Evolutionary conservation across 37 sponge, comb jelly and placozoan genomes (phyloP), one percentile per base, ranked within the genome.

Genomic region (Dysidea cf. avara): DNA sequence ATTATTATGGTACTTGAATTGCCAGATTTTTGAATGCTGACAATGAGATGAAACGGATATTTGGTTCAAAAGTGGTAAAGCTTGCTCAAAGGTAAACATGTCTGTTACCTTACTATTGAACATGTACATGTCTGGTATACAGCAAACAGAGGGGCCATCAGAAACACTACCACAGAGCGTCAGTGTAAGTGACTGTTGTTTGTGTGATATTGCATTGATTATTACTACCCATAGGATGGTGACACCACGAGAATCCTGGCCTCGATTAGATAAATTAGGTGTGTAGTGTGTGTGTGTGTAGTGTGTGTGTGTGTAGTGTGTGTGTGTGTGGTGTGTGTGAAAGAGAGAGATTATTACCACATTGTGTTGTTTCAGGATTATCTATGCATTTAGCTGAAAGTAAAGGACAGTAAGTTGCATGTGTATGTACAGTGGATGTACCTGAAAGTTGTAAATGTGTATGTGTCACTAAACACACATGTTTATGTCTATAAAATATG

Each of bases 11-110:
- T 58, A 22, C 60, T 26, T n/a, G 3, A 17, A 20, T 21, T 47
- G 31, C n/a, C 58, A 76, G 71, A 21, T 90, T 66, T 32, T 64
- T 96, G 64, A 96, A 80, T 83, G 81, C 86, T 69, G 87, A 96
- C 1, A 89, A 82, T 76, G 96, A 96, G 56, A 83, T 96, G 84
- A 66, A 81, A 72, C 69, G 91, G 68, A 92, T 92, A 71, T 96
- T 96, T 92, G 96, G 96, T 1, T 83, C 95, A 24, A 76, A 75
- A 61, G 94, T 82, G 22, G 90, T 89, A 25, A n/a, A 82, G n/a
- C 84, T 71, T 25, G 86, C 60, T 47, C 54, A 34, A 40, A 73
- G 70, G 56, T 71, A 39, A 77, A 33, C n/a, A n/a, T n/a, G n/a
- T n/a, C n/a, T n/a, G 28, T 70, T 69, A 24, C n/a, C 21, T 5